phyloP scores from a whole-genome alignment of 2,797 vertebrate genomes.

The Aeoliscus strigatus region DNA sequence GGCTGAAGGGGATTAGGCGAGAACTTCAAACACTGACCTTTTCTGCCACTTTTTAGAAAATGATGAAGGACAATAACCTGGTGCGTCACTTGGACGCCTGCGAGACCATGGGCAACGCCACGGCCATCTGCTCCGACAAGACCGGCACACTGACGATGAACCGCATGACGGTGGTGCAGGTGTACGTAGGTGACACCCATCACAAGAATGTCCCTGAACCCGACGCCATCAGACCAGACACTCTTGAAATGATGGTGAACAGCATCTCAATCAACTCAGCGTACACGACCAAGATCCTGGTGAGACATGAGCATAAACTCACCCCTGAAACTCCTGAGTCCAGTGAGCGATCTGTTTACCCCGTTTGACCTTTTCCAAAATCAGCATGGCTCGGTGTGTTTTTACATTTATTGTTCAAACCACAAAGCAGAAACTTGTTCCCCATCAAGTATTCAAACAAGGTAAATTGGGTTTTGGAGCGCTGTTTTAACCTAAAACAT shows the following conservation, averaged over 20 bases:
- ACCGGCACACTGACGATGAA: constrained; percentile 96
- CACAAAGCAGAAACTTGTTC: neutral
- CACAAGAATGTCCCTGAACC: constrained; percentile 83
- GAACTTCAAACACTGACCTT: neutral
- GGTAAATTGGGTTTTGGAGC: no score
- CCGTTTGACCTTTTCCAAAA: neutral
- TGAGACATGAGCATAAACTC: constrained; percentile 46
- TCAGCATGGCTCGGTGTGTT: neutral
- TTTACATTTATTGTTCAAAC: neutral
- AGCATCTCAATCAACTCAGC: constrained; percentile 94
- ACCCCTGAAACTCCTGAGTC: no score
- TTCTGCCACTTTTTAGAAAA: constrained; percentile 80
- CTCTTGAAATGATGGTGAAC: constrained; percentile 84
- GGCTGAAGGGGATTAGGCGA: neutral
- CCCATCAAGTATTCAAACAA: neutral
- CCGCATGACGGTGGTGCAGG: constrained; percentile 97
- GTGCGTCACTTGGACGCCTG: constrained; percentile 95
- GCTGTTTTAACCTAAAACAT: no score
- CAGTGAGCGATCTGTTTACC: no score
- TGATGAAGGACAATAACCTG: constrained; percentile 99
- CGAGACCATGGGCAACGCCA: constrained; percentile 98
- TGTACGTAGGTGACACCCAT: constrained; percentile 81
- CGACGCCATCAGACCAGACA: constrained; percentile 75
- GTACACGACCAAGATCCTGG: constrained; percentile 96
- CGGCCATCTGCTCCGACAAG: constrained; percentile 97